phyloP scores from a whole-genome alignment of 2,797 vertebrate species.

The Paedocypris micromegethes region DNA sequence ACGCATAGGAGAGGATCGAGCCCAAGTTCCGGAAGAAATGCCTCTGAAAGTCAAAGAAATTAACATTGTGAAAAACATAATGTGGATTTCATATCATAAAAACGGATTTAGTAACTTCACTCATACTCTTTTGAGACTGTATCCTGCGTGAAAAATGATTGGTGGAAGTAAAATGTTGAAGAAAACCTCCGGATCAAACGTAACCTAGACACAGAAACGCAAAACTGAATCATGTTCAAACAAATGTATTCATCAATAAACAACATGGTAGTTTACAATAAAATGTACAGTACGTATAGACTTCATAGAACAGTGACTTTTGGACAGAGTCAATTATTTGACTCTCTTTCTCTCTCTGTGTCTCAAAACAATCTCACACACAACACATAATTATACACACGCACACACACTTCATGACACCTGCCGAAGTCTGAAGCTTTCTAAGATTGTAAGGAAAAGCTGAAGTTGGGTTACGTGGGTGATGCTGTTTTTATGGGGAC shows the following conservation, averaged over 20 bases:
- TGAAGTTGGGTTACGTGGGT: too few relatives aligned
- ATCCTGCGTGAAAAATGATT: constrained; percentile 98
- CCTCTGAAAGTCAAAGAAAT: constrained; percentile 68
- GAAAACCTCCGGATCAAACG: constrained; percentile 97
- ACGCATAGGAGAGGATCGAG: constrained; percentile 91
- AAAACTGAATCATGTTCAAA: not conserved
- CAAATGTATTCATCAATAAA: not conserved
- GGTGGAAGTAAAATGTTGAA: constrained; percentile 98
- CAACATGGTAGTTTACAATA: too few relatives aligned
- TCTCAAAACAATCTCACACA: too few relatives aligned
- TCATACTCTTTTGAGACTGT: constrained; percentile 93
- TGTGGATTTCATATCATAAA: too few relatives aligned
- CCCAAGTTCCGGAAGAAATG: constrained; percentile 97
- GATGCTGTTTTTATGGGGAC: not conserved
- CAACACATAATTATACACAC: too few relatives aligned
- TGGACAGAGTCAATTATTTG: too few relatives aligned
- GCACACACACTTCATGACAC: too few relatives aligned
- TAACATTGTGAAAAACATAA: not conserved
- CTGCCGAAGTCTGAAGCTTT: too few relatives aligned
- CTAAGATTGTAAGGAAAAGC: too few relatives aligned
- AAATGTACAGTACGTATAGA: too few relatives aligned
- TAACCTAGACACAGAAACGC: constrained; percentile 72
- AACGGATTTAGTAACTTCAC: not conserved
- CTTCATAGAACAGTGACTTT: too few relatives aligned
- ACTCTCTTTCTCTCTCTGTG: too few relatives aligned